A percentile compares a stretch with the other conserved stretches of the same genome.
These are phyloP conservation scores for Tokudaia muenninki DNA, from an alignment of 2,797 vertebrate genomes.

Conservation along the genomic window DNA sequence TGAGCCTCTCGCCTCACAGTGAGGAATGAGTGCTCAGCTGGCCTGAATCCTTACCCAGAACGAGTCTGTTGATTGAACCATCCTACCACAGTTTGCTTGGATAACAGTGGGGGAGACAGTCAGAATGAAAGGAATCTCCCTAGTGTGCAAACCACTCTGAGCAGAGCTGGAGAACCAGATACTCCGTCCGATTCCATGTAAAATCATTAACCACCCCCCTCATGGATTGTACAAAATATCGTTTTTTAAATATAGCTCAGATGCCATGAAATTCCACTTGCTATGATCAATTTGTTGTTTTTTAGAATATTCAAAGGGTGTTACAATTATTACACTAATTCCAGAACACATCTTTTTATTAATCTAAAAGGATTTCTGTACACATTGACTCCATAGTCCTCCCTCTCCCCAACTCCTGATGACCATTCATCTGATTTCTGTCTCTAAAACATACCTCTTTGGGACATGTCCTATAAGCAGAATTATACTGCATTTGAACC, in stretches of 20 bases:
- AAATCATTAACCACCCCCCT: not conserved
- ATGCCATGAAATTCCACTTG: not conserved
- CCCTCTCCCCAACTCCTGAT: not conserved
- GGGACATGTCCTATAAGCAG: not conserved
- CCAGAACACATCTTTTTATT: not conserved
- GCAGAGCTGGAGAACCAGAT: not conserved
- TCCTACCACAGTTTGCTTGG: not conserved
- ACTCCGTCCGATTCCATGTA: not conserved
- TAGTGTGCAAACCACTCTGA: not conserved
- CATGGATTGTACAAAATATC: not conserved
- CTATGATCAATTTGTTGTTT: not conserved
- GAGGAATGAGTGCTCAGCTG: not conserved
- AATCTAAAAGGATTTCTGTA: no score
- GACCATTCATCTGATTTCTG: not conserved
- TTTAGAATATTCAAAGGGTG: not conserved
- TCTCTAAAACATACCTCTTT: not conserved
- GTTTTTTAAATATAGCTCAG: not conserved
- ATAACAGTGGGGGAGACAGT: not conserved
- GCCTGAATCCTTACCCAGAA: no score
- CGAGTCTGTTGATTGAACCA: no score
- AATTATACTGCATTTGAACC: accelerated
- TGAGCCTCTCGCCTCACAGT: not conserved
- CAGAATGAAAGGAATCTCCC: not conserved
- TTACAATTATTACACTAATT: not conserved
- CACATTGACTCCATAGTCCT: not conserved